Evolutionary conservation across 1,140 invertebrate species (phyloP).

Genomic region (Venturia canescens): DNA sequence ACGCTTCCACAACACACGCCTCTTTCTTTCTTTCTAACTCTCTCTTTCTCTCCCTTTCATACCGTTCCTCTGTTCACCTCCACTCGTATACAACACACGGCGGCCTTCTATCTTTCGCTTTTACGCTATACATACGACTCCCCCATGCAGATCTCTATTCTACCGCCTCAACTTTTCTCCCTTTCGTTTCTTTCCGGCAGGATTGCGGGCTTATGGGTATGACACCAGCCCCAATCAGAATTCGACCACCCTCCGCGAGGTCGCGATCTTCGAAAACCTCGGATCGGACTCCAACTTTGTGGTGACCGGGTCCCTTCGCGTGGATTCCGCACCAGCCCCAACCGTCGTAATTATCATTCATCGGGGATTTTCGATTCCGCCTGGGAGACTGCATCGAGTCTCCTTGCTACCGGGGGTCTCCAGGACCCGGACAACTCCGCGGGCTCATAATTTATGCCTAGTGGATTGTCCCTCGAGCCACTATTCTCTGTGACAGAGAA

Average conservation of each 20-base stretch:
- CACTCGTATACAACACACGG: neutral
- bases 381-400: too few species aligned
- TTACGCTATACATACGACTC: neutral
- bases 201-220: conserved; percentile 1
- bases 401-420: too few species aligned
- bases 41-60: conserved; percentile 31
- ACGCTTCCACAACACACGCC: conserved; percentile 54
- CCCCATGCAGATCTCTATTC: neutral
- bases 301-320: neutral
- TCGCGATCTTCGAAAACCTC: conserved; percentile 26
- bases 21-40: conserved; percentile 45
- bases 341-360: too few species aligned
- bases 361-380: too few species aligned
- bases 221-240: neutral
- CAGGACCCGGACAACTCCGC: too few species aligned
- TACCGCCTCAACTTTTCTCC: conserved; percentile 11
- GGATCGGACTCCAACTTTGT: neutral
- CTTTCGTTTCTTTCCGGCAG: neutral
- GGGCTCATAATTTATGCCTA: too few species aligned
- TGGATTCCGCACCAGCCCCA: too few species aligned
- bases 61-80: conserved; percentile 22
- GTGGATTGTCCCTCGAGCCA: too few species aligned
- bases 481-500: too few species aligned
- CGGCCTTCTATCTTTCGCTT: neutral
- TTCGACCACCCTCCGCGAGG: conserved; percentile 35